Evolutionary conservation across 2,888 invertebrate genomes (phyloP), one percentile per base, ranked within the genome.

Genomic region (Mycalesis mineus): DNA sequence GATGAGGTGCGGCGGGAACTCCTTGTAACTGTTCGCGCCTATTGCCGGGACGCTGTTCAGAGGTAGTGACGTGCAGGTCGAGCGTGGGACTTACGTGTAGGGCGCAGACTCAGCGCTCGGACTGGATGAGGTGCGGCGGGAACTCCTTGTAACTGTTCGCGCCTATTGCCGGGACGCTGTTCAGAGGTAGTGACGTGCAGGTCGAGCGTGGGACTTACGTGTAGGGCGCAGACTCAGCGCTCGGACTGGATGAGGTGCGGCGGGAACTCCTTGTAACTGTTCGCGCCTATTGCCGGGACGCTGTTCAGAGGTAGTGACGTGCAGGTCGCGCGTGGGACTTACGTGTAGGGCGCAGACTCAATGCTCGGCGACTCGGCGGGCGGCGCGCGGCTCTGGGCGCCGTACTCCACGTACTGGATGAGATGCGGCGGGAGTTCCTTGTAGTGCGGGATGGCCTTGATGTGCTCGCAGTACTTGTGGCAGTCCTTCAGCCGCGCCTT

Each of bases 381-480:
- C 7, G 98, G 98, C 75, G 98, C 98, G 78, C 95, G 93, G 60
- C 95, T 95, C 76, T 96, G 94, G 48, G 95, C 91, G 33, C 98
- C 98, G 76, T 94, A 98, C 74, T 98, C 97, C 2, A 98, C 94
- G 75, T 97, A 98, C 88, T 99, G 98, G 61, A 96, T 95, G 36
- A 99, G 91, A 81, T 96, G 96, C 6, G 93, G 93, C 9, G 98
- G 99, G 77, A 99, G 98, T 68, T 98, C 97, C 61, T 85, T 92
- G 78, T 98, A 99, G 89, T 98, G 98, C 31, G 96, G 95, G 71
- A 98, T 97, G 36, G 95, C 93, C 60, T 95, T 88, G 31, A 99
- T 95, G 75, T 98, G 98, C 77, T 98, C 97, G 80, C 99, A 99
- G 79, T 99, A 99, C 70, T 98, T 98, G 67, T 98, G 97, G 80